Percentiles rank a stretch among this genome's conserved stretches.
Evolutionary conservation across 2,113 vertebrate species (phyloP).

Genomic region (Sorex araneus): DNA sequence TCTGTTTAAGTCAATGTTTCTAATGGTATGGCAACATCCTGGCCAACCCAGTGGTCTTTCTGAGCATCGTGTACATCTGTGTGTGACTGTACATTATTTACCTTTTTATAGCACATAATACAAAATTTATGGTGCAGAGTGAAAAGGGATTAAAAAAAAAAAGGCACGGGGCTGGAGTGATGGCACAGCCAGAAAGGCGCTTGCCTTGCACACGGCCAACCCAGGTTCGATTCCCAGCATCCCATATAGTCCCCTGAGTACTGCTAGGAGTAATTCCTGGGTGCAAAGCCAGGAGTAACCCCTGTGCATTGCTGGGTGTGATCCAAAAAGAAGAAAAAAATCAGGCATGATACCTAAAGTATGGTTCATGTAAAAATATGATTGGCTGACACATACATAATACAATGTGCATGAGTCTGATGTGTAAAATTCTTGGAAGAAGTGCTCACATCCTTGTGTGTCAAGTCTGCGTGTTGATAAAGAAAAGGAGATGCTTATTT

Average conservation of each 20-base stretch:
- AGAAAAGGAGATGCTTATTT: background rate
- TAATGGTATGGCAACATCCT: background rate
- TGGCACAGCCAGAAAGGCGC: too few relatives aligned
- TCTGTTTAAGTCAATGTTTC: background rate
- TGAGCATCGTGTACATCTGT: background rate
- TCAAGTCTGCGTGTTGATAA: constrained; percentile 46
- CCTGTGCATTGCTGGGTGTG: too few relatives aligned
- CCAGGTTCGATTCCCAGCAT: too few relatives aligned
- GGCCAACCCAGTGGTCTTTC: background rate
- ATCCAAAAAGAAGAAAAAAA: too few relatives aligned
- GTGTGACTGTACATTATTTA: constrained; percentile 1
- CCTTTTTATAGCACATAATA: constrained; percentile 13
- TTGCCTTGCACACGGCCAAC: too few relatives aligned
- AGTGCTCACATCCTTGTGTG: background rate
- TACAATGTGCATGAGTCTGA: background rate
- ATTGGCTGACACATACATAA: background rate
- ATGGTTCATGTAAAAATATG: background rate
- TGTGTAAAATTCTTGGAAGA: constrained; percentile 24
- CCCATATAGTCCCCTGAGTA: too few relatives aligned
- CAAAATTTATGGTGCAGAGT: constrained; percentile 21
- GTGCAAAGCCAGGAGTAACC: too few relatives aligned
- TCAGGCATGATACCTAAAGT: too few relatives aligned
- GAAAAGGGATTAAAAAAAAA: background rate
- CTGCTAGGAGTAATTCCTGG: too few relatives aligned
- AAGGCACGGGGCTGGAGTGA: too few relatives aligned